Base-by-base conservation (phyloP, 2,888 invertebrate genomes). In the Sarcophaga rosellei region DNA sequence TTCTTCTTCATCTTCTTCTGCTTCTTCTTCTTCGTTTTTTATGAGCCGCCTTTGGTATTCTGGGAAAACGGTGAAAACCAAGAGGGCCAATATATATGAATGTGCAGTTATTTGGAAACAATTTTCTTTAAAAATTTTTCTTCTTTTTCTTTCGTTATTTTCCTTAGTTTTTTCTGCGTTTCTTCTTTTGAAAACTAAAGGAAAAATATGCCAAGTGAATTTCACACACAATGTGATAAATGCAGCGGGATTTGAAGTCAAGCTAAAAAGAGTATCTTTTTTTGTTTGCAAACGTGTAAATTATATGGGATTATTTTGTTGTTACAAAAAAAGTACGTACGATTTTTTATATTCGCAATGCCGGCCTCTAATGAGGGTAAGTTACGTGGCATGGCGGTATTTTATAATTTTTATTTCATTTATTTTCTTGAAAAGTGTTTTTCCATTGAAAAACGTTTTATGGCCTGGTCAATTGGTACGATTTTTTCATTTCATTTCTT, bases 101-200 rank as follows among this genome's bases (percentile, higher is more conserved):
- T 68, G 66, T 75, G 74, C 81, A 75, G 81, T 74, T 81, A 75
- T 68, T 61, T 44, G 61, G 35, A 74, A 68, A 69, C 15, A 47
- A 35, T 11, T 21, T 73, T 66, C 15, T 66, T 35, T 57, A 21
- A 44, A 47, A 69, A 21, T 69, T 12, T 69, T 45, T 53, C 12
- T 53, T 53, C 17, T 53, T 53, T 53, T 53, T 15, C 15, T 3
- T 15, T 47, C 2, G 2, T 4, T 53, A 47, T 53, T 53, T 53
- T 53, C 15, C 12, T 15, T 4, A 17, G 15, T 17, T 53, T 53
- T 12, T 53, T 17, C 4, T 53, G 1, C 15, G 11, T 53, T 15
- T 53, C 53, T 53, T 53, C 53, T 53, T 53, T 15, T 15, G 53
- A 53, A 17, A 17, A 53, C 12, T 53, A 1, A 8, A 35, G 8